Percentiles rank a stretch among this genome's conserved stretches.
Evolutionary conservation across 2,888 invertebrate species (phyloP).

Genomic region (Synanthedon tipuliformis): DNA sequence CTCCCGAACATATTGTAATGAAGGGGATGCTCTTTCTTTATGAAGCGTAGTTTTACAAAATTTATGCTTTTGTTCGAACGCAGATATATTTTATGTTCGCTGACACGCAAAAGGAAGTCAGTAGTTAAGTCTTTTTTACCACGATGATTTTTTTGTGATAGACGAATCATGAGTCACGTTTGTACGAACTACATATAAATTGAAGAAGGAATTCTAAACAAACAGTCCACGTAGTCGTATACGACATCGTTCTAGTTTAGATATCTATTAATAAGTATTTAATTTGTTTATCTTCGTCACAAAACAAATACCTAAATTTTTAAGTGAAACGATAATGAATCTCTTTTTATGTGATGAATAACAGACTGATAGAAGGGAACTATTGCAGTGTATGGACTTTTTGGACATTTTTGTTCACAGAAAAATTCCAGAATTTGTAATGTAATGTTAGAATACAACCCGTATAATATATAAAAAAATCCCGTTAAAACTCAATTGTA

Average conservation of each 20-base stretch:
- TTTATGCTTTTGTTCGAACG: slow-evolving; percentile 66
- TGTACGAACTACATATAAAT: slow-evolving; percentile 39
- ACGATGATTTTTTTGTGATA: too few relatives aligned
- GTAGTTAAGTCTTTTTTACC: slow-evolving; percentile 38
- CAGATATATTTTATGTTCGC: slow-evolving; percentile 63
- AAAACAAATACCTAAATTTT: too few relatives aligned
- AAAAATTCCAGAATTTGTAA: too few relatives aligned
- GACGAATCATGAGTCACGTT: slow-evolving; percentile 45
- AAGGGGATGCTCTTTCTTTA: slow-evolving; percentile 57
- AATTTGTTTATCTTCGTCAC: background rate
- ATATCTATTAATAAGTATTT: background rate
- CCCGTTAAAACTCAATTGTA: too few relatives aligned
- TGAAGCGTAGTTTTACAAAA: slow-evolving; percentile 59
- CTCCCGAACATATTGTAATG: slow-evolving; percentile 63
- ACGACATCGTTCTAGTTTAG: background rate
- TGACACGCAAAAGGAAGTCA: slow-evolving; percentile 64
- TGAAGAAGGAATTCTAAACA: slow-evolving; percentile 13
- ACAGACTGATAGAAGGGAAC: too few relatives aligned
- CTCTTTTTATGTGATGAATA: too few relatives aligned
- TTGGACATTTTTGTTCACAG: too few relatives aligned
- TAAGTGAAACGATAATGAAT: too few relatives aligned
- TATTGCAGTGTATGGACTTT: too few relatives aligned
- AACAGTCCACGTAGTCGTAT: background rate
- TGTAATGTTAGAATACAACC: too few relatives aligned
- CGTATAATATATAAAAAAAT: too few relatives aligned